Percentiles rank a stretch among this genome's conserved stretches.
phyloP scores from a whole-genome alignment of 2,888 invertebrate genomes.

The Poecilus cupreus region DNA sequence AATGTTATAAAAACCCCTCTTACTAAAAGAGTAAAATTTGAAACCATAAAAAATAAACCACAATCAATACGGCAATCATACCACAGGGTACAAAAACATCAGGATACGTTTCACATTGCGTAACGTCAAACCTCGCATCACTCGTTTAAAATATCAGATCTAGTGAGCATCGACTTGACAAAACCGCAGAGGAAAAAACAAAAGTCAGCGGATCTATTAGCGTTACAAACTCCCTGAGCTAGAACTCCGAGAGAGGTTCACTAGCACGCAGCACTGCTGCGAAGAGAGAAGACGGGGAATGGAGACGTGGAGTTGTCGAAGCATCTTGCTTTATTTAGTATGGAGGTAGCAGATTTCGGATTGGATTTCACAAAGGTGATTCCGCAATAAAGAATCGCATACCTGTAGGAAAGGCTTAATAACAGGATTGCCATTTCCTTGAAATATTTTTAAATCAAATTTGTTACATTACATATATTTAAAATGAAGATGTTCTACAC shows the following conservation, averaged over 20 bases:
- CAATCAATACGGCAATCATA: constrained; percentile 2
- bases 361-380: constrained; percentile 26
- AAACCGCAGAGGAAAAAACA: constrained; percentile 38
- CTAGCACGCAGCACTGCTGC: not conserved
- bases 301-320: not conserved
- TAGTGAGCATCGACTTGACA: constrained; percentile 41
- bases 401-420: too few relatives aligned
- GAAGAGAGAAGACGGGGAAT: not conserved
- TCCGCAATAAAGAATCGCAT: not conserved
- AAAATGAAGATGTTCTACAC: too few relatives aligned
- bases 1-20: not conserved
- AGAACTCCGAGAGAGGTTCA: not conserved
- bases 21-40: not conserved
- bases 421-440: too few relatives aligned
- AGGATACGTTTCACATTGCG: constrained; percentile 17
- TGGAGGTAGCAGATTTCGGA: constrained; percentile 23
- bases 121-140: not conserved
- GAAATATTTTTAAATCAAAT: too few relatives aligned
- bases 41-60: constrained; percentile 15
- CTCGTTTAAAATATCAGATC: constrained; percentile 26
- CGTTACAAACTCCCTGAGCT: not conserved
- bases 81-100: constrained; percentile 8
- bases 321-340: not conserved
- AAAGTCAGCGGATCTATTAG: constrained; percentile 30
- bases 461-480: too few relatives aligned